Base-by-base conservation (phyloP, 2,888 invertebrate genomes). In the Mythimna albipuncta region DNA sequence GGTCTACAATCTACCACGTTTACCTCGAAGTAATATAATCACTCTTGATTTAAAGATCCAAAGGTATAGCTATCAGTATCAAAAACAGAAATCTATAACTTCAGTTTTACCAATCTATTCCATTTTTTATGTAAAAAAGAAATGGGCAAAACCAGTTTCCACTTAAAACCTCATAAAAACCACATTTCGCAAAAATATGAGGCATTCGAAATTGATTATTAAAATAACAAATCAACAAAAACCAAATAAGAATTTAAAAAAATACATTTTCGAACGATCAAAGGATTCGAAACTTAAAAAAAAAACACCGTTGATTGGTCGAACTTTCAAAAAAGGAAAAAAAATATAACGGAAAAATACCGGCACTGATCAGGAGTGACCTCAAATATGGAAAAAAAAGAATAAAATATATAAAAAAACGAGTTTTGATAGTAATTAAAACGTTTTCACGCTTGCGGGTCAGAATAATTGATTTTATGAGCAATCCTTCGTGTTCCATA, bases 311-410 rank as follows among this genome's bases (percentile, higher is more conserved):
- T 70, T 85, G 79, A 85, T 85, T 84, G 75, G 75, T 26, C 9
- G 9, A 70, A 69, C 70, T 73, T 84, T 75, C 59, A 81, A 77
- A 72, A 61, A 21, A 4, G 5, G 38, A 44, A 75, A 76, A 82
- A 76, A 85, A 77, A 85, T 85, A 85, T 85, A 85, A 85, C 85
- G 86, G 82, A 85, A 84, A 79, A 82, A 79, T 82, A 82, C 86
- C 79, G 67, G 67, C 67, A 69, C 79, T 67, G 63, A 80, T 86
- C 80, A 72, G 68, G 72, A 80, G 78, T 82, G 80, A 86, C 85
- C 85, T 80, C 84, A 85, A 85, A 84, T 65, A 64, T 63, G 35
- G 35, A 77, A 69, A 76, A 78, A 69, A 64, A 61, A 54, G 10
- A 16, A 26, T 55, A 52, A 52, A 64, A 71, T 26, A 19, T 57